These are phyloP conservation scores for Ostrea denselamellosa DNA, from an alignment of 1,140 invertebrate genomes.

Conservation along the genomic window DNA sequence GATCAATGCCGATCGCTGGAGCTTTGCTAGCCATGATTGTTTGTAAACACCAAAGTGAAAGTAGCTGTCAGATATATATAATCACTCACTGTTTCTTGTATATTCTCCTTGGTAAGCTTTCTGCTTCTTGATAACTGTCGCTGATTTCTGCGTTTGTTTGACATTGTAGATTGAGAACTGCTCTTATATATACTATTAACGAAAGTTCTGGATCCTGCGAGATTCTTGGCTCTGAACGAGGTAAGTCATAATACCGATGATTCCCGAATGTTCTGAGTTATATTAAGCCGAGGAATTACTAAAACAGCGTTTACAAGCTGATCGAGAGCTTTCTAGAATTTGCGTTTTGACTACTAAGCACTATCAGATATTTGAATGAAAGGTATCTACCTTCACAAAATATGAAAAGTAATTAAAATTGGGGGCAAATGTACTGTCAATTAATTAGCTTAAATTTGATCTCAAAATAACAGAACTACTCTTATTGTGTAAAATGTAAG, in stretches of 20 bases:
- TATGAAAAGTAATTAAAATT: too few relatives aligned
- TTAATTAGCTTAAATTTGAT: too few relatives aligned
- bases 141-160: neutral
- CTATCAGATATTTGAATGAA: too few relatives aligned
- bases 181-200: neutral
- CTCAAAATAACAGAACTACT: too few relatives aligned
- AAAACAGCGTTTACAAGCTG: slow-evolving; percentile 46
- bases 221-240: neutral
- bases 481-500: too few relatives aligned
- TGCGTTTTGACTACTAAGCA: too few relatives aligned
- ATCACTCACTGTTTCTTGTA: neutral
- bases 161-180: neutral
- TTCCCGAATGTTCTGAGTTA: neutral
- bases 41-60: slow-evolving; percentile 16
- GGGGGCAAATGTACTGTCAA: too few relatives aligned
- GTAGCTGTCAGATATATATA: neutral
- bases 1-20: slow-evolving; percentile 73
- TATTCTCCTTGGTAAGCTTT: neutral
- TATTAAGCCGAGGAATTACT: neutral
- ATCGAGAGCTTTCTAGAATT: too few relatives aligned
- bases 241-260: neutral
- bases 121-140: neutral
- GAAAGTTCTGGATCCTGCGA: neutral
- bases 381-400: slow-evolving; percentile 87
- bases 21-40: slow-evolving; percentile 56